Evolutionary conservation across 2,113 vertebrate genomes (phyloP).

Genomic region (Anoura caudifer): DNA sequence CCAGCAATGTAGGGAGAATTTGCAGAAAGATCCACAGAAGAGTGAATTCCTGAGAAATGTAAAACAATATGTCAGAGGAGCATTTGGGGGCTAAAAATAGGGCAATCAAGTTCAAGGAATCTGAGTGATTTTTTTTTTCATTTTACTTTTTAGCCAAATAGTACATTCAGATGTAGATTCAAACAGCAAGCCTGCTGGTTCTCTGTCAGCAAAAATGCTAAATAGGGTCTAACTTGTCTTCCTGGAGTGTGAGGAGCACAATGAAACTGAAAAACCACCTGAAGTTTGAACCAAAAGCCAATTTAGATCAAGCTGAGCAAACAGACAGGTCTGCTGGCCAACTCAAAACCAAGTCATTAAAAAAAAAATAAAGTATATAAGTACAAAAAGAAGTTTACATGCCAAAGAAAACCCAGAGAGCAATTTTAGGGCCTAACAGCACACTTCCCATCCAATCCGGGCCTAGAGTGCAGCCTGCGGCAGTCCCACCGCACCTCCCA

Average conservation of each 20-base stretch:
- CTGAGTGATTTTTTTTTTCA: neutral
- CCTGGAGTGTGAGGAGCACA: neutral
- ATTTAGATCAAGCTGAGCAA: constrained; percentile 61
- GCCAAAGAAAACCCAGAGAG: neutral
- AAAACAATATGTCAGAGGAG: neutral
- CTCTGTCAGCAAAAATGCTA: constrained; percentile 56
- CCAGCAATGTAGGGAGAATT: neutral
- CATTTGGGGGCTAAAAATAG: neutral
- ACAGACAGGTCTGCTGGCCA: constrained; percentile 15
- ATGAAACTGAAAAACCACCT: constrained; percentile 54
- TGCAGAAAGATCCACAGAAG: constrained; percentile 15
- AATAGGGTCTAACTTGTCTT: neutral
- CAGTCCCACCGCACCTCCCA: neutral
- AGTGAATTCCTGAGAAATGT: constrained; percentile 9
- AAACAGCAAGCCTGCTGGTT: constrained; percentile 42
- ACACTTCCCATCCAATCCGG: neutral
- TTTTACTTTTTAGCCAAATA: neutral
- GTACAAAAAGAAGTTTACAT: constrained; percentile 28
- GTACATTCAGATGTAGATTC: constrained; percentile 36
- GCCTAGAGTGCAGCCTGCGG: neutral
- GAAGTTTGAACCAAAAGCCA: constrained; percentile 53
- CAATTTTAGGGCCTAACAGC: neutral
- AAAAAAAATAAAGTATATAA: neutral
- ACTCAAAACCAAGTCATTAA: constrained; percentile 50
- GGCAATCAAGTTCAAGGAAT: constrained; percentile 20